These are phyloP conservation scores for Amphipoea lucens DNA, from an alignment of 2,888 invertebrate genomes.

Conservation along the genomic window DNA sequence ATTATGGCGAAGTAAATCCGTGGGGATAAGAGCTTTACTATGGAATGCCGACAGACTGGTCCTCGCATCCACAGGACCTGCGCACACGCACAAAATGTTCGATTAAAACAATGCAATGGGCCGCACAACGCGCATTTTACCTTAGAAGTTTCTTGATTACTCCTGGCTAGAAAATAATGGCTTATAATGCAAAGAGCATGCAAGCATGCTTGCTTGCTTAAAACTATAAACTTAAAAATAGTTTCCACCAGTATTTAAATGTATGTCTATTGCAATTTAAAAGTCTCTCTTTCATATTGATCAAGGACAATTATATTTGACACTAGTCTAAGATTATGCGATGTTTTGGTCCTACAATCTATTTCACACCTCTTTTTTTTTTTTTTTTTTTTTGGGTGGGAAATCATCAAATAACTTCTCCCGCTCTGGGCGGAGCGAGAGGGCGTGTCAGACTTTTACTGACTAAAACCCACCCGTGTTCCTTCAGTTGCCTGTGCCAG, in stretches of 20 bases:
- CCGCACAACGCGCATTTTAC: slow-evolving; percentile 13
- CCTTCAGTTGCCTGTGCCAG: too few species aligned
- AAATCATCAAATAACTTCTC: too few species aligned
- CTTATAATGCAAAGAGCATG: background rate
- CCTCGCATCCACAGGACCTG: slow-evolving; percentile 29
- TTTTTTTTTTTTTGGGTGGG: too few species aligned
- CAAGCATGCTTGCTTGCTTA: background rate
- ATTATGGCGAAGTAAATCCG: slow-evolving; percentile 47
- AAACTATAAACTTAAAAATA: background rate
- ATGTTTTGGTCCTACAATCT: background rate
- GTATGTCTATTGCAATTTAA: background rate
- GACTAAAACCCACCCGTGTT: too few species aligned
- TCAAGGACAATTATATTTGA: too few species aligned
- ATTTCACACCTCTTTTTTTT: background rate
- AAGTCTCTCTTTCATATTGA: too few species aligned
- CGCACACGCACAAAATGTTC: slow-evolving; percentile 36
- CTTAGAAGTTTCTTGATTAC: slow-evolving; percentile 23
- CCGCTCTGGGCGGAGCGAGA: too few species aligned
- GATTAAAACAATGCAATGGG: slow-evolving; percentile 39
- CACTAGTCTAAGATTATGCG: too few species aligned
- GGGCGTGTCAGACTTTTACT: too few species aligned
- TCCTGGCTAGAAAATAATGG: background rate
- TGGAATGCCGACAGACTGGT: slow-evolving; percentile 61
- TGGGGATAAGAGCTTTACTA: slow-evolving; percentile 44
- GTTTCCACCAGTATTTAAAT: background rate